Base-by-base conservation (phyloP, 2,888 invertebrate species). In the Actias luna region DNA sequence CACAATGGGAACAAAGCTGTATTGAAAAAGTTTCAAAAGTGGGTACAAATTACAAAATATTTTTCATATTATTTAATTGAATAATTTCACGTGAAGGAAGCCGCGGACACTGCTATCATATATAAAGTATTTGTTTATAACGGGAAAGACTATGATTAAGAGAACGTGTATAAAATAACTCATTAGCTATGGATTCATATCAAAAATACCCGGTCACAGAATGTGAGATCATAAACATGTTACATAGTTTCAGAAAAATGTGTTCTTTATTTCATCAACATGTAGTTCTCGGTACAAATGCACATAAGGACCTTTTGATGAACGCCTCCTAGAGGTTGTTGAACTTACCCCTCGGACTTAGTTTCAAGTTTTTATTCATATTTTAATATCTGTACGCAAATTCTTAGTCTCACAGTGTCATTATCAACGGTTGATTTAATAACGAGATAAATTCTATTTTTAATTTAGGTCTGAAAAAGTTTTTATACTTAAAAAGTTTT, bases 251-350 rank as follows among this genome's bases (percentile, higher is more conserved):
- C 70, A 71, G 71, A 70, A 68, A 66, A 75, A 81, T 74, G 79
- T 79, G 83, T 86, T 85, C 85, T 87, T 85, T 85, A 83, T 80
- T 81, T 75, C 67, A 71, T 74, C 79, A 82, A 78, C 86, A 87
- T 83, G 78, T 81, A 85, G 68, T 73, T 74, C 74, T 52, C 18
- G 57, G 29, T 2, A 22, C 39, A 61, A 31, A 5, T 18, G 22
- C 57, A 33, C 31, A 10, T 42, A 14, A 36, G 35, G 16, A 55
- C 35, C 33, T 18, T 36, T 52, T 29, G 18, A 58, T 58, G 58
- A 58, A 42, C 29, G 31, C 10, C 25, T 29, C 16, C 29, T 18
- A 39, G 57, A 22, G 39, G 46, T 8, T 33, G 8, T 33, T 33
- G 33, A 33, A 33, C 22, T 10, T 16, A 16, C 1, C 8, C 3